Percentiles rank a stretch among this genome's conserved stretches.
Evolutionary conservation across 2,888 invertebrate species (phyloP).

Genomic region (Monopis laevigella): DNA sequence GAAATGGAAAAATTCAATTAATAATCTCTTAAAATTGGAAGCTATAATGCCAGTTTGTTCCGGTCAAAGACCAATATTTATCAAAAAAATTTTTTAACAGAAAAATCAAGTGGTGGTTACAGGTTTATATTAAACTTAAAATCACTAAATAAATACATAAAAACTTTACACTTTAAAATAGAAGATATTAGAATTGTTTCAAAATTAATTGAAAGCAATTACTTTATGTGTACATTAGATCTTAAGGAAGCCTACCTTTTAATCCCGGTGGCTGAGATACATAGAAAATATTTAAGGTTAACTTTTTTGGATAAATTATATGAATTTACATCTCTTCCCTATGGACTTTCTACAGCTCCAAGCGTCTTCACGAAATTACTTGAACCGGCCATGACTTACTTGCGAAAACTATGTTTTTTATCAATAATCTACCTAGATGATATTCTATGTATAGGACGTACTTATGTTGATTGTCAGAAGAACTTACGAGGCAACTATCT

Average conservation of each 20-base stretch:
- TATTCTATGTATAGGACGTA: too few relatives aligned
- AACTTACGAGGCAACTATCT: neutral
- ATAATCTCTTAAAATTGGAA: neutral
- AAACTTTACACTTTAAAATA: too few relatives aligned
- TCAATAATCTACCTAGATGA: too few relatives aligned
- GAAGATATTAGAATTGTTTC: too few relatives aligned
- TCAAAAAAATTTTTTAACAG: slow-evolving; percentile 8
- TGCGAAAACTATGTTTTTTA: neutral
- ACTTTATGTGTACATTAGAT: neutral
- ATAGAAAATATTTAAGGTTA: slow-evolving; percentile 13
- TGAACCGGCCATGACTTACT: neutral
- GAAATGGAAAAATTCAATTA: neutral
- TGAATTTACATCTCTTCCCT: too few relatives aligned
- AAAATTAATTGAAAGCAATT: slow-evolving; percentile 2
- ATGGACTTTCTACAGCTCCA: too few relatives aligned
- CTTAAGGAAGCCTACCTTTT: too few relatives aligned
- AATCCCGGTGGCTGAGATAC: neutral
- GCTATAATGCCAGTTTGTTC: neutral
- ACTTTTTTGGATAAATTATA: neutral
- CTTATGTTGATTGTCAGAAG: neutral
- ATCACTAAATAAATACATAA: too few relatives aligned
- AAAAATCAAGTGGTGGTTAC: slow-evolving; percentile 7
- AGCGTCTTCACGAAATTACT: too few relatives aligned
- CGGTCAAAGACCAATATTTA: neutral
- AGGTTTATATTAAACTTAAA: too few relatives aligned